Evolutionary conservation across 2,888 invertebrate genomes (phyloP).

Genomic region (Trimorus sp.): DNA sequence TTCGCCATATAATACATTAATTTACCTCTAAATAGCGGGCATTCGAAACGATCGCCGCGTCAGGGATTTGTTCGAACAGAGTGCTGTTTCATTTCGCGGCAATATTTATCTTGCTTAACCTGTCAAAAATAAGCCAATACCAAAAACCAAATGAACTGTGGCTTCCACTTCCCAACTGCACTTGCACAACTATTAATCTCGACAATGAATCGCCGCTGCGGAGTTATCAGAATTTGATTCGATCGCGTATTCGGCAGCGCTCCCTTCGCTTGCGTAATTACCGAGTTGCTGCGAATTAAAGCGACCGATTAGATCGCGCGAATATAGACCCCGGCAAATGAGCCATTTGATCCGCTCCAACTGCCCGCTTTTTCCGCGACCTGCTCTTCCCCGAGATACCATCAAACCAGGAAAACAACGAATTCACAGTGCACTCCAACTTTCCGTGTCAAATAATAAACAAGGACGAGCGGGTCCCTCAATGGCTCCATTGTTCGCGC

Average conservation of each 20-base stretch:
- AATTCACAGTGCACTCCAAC: not conserved
- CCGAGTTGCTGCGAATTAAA: conserved; percentile 40
- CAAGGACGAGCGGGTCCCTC: too few species aligned
- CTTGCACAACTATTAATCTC: conserved; percentile 55
- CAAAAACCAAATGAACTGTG: conserved; percentile 23
- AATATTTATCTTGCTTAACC: conserved; percentile 26
- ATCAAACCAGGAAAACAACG: not conserved
- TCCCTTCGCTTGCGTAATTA: conserved; percentile 55
- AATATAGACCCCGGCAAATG: conserved; percentile 8
- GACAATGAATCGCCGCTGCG: conserved; percentile 32
- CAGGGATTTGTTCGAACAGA: too few species aligned
- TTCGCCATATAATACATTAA: too few species aligned
- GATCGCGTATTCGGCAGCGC: conserved; percentile 39
- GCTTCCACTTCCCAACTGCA: conserved; percentile 11
- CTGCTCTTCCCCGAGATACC: too few species aligned
- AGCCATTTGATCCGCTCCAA: conserved; percentile 32
- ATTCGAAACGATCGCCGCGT: too few species aligned
- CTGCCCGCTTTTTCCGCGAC: not conserved
- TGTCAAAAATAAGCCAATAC: conserved; percentile 27
- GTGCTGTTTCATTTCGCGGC: not conserved
- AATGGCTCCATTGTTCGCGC: too few species aligned
- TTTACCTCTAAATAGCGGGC: too few species aligned
- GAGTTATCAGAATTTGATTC: conserved; percentile 54
- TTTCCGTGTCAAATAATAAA: too few species aligned
- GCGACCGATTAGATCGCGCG: conserved; percentile 34